A percentile compares a stretch with the other conserved stretches of the same genome.
Evolutionary conservation across 2,797 vertebrate genomes (phyloP).

Genomic region (Gymnodraco acuticeps): DNA sequence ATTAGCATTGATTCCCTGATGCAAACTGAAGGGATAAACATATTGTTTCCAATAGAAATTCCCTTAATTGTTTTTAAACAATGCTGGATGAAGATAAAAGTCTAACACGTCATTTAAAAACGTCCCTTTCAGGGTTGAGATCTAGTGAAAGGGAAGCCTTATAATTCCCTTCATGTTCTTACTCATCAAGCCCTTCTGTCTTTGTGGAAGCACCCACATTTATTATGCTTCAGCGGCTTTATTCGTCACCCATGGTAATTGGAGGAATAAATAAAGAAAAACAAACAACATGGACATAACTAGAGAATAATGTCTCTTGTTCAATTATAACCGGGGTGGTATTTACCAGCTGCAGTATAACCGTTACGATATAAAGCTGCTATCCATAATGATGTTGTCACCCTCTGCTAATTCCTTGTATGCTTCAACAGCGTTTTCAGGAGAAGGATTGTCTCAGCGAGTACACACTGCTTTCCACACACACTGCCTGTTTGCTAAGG

Average conservation of each 20-base stretch:
- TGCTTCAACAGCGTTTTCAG: constrained; percentile 65
- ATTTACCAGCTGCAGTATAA: constrained; percentile 39
- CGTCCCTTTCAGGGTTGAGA: background rate
- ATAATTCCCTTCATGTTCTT: constrained; percentile 3
- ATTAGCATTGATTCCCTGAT: background rate
- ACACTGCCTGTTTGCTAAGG: constrained; percentile 63
- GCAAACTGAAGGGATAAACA: background rate
- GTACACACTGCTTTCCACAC: constrained; percentile 52
- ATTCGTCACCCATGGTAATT: background rate
- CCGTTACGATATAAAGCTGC: constrained; percentile 43
- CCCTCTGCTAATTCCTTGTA: constrained; percentile 69
- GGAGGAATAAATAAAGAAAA: constrained; percentile 7
- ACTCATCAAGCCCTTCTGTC: background rate
- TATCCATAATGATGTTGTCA: constrained; percentile 64
- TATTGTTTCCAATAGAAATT: background rate
- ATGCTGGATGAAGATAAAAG: background rate
- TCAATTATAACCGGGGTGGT: constrained; percentile 38
- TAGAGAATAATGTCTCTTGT: constrained; percentile 16
- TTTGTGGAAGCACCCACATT: background rate
- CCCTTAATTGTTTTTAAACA: background rate
- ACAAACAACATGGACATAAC: constrained; percentile 7
- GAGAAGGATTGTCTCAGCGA: constrained; percentile 52
- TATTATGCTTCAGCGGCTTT: background rate
- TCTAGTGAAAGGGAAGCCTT: background rate
- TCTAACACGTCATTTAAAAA: background rate